Evolutionary conservation across 1,140 invertebrate species (phyloP), one percentile per base, ranked within the genome.

Genomic region (Eufriesea mexicana): DNA sequence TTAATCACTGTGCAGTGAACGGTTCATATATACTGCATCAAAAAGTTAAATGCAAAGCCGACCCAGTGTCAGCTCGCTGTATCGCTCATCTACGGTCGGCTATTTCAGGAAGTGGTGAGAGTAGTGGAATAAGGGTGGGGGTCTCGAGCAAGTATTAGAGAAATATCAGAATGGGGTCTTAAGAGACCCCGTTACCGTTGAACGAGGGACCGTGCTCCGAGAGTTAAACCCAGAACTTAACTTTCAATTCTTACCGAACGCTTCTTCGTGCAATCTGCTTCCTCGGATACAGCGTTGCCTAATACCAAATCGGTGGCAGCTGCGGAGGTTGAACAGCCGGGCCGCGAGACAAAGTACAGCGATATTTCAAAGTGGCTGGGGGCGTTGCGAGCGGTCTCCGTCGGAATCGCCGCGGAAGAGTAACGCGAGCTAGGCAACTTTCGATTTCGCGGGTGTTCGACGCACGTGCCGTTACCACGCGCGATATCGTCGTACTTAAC

Each of bases 401-500:
- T 10, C 9, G 68, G 49, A 54, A 49, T 49, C 45, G 45, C 28
- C 18, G 47, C 7, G 51, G 71, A 57, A 75, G 45, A 62, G 45
- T 62, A 49, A 75, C 73, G 18, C 25, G 57, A 49, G 45, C n/a
- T 49, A 18, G 14, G 54, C 18, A 55, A 51, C 23, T 75, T 75
- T 45, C 70, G 70, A 64, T 64, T 51, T 45, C 25, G 16, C 49
- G 28, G 2, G 12, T 54, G 23, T 61, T 54, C 7, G 14, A 57
- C 55, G 57, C 55, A 73, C 78, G 54, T 51, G 55, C 68, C 18
- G n/a, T 49, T 62, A 51, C 55, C 77, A 62, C 59, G 45, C 83
- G 45, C 45, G 77, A 79, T 61, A 79, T 61, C 55, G 25, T 57
- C 16, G 66, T 49, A 23, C 51, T 79, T 47, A 87, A 87, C 84